Percentiles rank a stretch among this genome's conserved stretches.
Conservation (phyloP, 2,797 vertebrate species). For the Platyrinchus mystaceus region DNA sequence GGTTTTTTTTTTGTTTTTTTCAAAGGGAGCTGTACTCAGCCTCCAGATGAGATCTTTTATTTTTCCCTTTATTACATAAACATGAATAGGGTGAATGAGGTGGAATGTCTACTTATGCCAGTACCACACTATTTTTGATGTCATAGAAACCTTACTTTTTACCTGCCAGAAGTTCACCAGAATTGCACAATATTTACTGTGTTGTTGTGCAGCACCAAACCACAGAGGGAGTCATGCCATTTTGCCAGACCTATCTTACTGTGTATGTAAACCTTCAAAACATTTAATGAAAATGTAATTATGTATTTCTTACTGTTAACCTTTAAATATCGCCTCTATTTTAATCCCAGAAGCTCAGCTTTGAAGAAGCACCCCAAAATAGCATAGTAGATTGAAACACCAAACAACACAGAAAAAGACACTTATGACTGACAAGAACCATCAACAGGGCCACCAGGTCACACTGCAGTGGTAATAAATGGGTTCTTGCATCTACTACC, state of each 20-base stretch:
- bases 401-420: neutral
- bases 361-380: neutral
- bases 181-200: neutral
- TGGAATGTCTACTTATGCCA: neutral
- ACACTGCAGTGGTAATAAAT: neutral
- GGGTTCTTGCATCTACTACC: neutral
- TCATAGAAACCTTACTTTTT: neutral
- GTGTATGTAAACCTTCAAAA: neutral
- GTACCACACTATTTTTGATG: neutral
- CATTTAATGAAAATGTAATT: neutral
- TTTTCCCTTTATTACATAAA: neutral
- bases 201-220: neutral
- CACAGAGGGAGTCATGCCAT: neutral
- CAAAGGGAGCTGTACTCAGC: neutral
- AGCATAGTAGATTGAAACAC: neutral
- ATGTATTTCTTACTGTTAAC: fast-evolving
- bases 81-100: neutral
- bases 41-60: neutral
- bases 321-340: neutral
- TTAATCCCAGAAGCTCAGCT: neutral
- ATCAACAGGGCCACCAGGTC: neutral
- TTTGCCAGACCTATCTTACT: neutral
- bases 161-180: neutral
- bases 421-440: neutral
- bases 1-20: neutral